These are phyloP conservation scores for Achlya flavicornis DNA, from an alignment of 2,888 invertebrate species.

Conservation along the genomic window DNA sequence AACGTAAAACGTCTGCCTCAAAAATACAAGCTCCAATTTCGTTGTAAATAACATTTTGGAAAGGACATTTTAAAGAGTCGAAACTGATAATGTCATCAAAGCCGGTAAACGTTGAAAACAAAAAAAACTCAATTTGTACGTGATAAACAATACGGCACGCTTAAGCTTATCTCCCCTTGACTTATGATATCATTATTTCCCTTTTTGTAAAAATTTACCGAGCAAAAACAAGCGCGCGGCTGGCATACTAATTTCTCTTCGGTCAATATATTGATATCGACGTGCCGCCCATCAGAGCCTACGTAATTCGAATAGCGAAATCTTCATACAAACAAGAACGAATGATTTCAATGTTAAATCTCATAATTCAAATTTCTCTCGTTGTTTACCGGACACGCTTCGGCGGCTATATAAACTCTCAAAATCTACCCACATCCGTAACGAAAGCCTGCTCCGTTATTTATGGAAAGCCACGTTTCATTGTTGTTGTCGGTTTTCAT, in stretches of 20 bases:
- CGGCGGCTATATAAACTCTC: conserved; percentile 73
- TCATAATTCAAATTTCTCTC: conserved; percentile 75
- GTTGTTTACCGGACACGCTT: conserved; percentile 73
- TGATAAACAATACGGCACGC: conserved; percentile 72
- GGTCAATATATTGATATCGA: conserved; percentile 76
- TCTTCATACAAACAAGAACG: conserved; percentile 69
- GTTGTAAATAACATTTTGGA: conserved; percentile 17
- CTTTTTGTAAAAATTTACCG: conserved; percentile 75
- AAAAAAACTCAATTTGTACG: conserved; percentile 64
- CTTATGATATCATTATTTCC: conserved; percentile 80
- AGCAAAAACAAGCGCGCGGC: conserved; percentile 70
- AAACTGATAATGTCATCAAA: conserved; percentile 59
- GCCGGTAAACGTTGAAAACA: conserved; percentile 34
- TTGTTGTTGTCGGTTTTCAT: conserved; percentile 79
- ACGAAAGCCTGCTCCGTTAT: conserved; percentile 79
- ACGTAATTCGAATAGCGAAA: conserved; percentile 59
- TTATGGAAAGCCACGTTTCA: conserved; percentile 79
- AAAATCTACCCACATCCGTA: conserved; percentile 80
- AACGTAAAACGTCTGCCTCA: conserved; percentile 34
- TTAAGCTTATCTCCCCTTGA: conserved; percentile 76
- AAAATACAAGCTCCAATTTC: conserved; percentile 21
- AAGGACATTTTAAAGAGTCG: conserved; percentile 19
- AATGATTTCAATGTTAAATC: conserved; percentile 73
- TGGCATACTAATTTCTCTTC: conserved; percentile 75
- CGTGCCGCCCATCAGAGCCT: conserved; percentile 45